These are phyloP conservation scores for Halcyon malimbica DNA, from an alignment of 2,113 vertebrate species.

Conservation along the genomic window DNA sequence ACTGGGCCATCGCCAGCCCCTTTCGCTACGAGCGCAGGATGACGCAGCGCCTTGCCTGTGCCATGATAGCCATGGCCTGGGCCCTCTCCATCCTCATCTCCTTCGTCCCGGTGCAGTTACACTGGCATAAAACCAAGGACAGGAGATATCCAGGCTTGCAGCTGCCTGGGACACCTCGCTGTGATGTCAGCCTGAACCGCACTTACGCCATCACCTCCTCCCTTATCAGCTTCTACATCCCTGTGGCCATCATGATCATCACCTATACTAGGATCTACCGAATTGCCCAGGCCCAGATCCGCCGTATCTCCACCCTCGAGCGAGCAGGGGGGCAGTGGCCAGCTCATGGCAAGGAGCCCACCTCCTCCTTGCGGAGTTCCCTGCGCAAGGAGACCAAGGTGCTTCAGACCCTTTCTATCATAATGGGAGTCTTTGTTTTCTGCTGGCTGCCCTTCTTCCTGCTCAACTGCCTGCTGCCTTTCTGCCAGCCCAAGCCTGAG, in stretches of 20 bases:
- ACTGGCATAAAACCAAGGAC: conserved; percentile 77
- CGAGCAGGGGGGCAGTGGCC: conserved; percentile 70
- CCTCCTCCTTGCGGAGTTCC: conserved; percentile 72
- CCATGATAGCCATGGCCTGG: conserved; percentile 81
- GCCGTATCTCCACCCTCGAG: conserved; percentile 80
- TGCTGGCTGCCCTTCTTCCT: conserved; percentile 88
- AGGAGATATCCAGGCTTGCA: background rate
- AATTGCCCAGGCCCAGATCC: conserved; percentile 85
- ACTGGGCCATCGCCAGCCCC: conserved; percentile 84
- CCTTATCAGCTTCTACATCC: conserved; percentile 77
- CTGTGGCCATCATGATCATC: conserved; percentile 82
- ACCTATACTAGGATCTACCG: conserved; percentile 84
- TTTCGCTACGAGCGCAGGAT: conserved; percentile 82
- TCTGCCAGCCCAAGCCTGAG: conserved; percentile 58
- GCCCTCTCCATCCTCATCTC: conserved; percentile 82
- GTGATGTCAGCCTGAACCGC: conserved; percentile 80
- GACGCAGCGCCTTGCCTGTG: conserved; percentile 78
- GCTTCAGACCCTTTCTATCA: conserved; percentile 83
- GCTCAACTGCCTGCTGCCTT: conserved; percentile 84
- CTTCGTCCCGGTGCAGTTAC: conserved; percentile 83
- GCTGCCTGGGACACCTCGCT: conserved; percentile 48
- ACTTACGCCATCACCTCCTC: conserved; percentile 82
- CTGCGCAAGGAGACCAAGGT: conserved; percentile 86
- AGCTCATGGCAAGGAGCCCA: conserved; percentile 39
- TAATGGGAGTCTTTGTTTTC: conserved; percentile 86